Evolutionary conservation across 2,888 invertebrate genomes (phyloP), one percentile per base, ranked within the genome.

Genomic region (Diaperis boleti): DNA sequence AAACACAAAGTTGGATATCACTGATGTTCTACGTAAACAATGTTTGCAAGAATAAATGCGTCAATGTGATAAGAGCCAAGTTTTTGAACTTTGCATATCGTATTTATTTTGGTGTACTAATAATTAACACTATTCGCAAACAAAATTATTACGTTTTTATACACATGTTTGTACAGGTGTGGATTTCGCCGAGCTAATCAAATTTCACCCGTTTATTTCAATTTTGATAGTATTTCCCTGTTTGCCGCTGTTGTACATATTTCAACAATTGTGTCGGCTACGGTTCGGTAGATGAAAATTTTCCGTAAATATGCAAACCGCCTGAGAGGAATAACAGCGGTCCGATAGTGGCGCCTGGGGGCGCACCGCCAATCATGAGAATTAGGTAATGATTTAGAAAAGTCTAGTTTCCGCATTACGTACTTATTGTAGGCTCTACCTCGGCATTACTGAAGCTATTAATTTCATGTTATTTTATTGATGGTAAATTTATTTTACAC

Each of bases 171-270:
- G 11, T 33, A 11, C 33, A 33, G 33, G 33, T 33, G 33, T 33
- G 5, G 33, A 33, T 33, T 33, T 33, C 11, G n/a, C 33, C 5
- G 11, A 11, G 4, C 33, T 33, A 33, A 33, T 33, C 33, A 33
- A 33, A 33, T 33, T 33, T 33, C 33, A 33, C 11, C 11, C 11
- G 13, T 33, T 33, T 33, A 11, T 33, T 33, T 33, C 33, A 33
- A 33, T 13, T 11, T 33, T 11, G 33, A 33, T 33, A 33, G 2
- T 5, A 33, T 33, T 33, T 33, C 1, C n/a, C n/a, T 33, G 13
- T 33, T 33, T 33, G n/a, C 11, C n/a, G n/a, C n/a, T n/a, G n/a
- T n/a, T n/a, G n/a, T 33, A 33, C n/a, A 33, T 33, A 33, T 33
- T 33, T 33, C n/a, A 33, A 33, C 33, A 33, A 33, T 33, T 13